Evolutionary conservation across 2,113 vertebrate genomes (phyloP), one percentile per base, ranked within the genome.

Genomic region (Nyctereutes procyonoides): DNA sequence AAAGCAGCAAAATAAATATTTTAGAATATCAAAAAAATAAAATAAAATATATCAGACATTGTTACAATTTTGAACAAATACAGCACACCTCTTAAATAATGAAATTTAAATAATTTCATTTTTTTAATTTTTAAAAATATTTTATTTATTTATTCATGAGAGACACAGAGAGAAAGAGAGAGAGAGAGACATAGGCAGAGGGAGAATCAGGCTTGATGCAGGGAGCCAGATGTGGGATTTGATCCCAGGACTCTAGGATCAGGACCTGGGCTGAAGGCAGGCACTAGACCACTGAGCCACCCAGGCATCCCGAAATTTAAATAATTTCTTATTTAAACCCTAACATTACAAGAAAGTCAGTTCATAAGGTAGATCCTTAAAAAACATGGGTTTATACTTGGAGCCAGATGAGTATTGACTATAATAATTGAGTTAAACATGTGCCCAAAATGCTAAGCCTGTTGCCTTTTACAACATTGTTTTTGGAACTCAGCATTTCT

Each of bases 51-150:
- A 92, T 84, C 74, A 88, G 87, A 92, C 87, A 67, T 81, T 92
- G 90, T 71, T 85, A 2, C 87, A 92, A 95, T 93, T 96, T 60
- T 96, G 83, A 94, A 94, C 84, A 96, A 97, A 97, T 58, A 93
- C 1, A 97, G 62, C 73, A 87, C 28, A 92, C 62, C 95, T 96
- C 89, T 97, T 73, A 93, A 95, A 87, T 20, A 93, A 22, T 85
- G 71, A 96, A 97, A 93, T 97, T 80, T 95, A 96, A 97, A 90
- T 96, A 97, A 97, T 94, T 97, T 97, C 85, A 91, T 95, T 97
- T 85, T 43, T 43, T 43, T 43, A 43, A 43, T 43, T 43, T 43
- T 43, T 43, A 43, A 43, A 43, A 43, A 43, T 43, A 43, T 43
- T 43, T 43, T 43, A 43, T 43, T 43, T 43, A 43, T 43, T 43